Base-by-base conservation (phyloP, 2,797 vertebrate species). In the Melopsittacus undulatus region DNA sequence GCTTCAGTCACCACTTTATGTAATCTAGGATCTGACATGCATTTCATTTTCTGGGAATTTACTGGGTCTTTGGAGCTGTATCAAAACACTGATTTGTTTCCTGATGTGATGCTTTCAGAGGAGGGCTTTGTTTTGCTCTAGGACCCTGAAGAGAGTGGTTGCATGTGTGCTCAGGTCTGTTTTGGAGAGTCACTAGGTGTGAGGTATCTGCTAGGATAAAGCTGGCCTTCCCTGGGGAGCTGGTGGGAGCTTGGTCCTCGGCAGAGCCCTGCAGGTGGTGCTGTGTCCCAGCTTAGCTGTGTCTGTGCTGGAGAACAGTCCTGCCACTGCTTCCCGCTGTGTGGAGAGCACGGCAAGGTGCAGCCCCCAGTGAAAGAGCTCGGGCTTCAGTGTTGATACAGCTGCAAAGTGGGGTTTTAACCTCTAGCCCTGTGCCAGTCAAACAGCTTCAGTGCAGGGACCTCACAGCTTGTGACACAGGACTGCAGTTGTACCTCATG, bases 251-350 rank as follows among this genome's bases (percentile, higher is more conserved):
- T 51, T 13, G 61, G 5, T 7, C 79, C 43, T 63, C 75, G 73
- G 45, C 83, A 83, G 43, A 90, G 90, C 89, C 96, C 97, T 95
- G 95, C 80, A 96, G 94, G 62, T 96, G 96, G 93, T 84, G 88
- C 95, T 97, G 69, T 87, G n/a, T 34, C 83, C 86, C 76, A 73
- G 62, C 22, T 72, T 67, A 59, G 87, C 40, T 20, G 54, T 61
- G 16, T 8, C 54, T 3, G 0, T 27, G n/a, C 51, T 29, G 57
- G 43, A 30, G 49, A 67, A 5, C 45, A 1, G 43, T 43, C 61
- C 67, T 69, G 66, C 69, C 9, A 3, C 66, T 11, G 8, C 54
- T 16, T 27, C 32, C 11, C 0, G 0, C 49, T 18, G 3, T 2
- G 7, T 16, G 73, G 36, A 34, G 22, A 59, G 20, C 59, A 27